A percentile compares a stretch with the other conserved stretches of the same genome.
Conservation (phyloP, 2,113 vertebrate species). For the Thunnus maccoyii region DNA sequence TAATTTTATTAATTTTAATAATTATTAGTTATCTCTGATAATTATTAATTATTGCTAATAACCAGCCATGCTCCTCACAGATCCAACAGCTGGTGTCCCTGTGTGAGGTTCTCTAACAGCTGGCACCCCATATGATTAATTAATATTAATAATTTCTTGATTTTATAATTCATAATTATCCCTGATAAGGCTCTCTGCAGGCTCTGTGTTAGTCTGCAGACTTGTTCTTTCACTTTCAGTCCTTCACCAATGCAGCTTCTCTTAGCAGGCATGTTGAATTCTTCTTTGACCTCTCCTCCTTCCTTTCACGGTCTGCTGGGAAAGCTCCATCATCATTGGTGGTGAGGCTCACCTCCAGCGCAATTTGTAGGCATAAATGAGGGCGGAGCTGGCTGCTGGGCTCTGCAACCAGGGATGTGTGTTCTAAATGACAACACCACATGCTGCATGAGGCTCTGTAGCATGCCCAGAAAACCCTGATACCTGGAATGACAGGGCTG, state of each 20-base stretch:
- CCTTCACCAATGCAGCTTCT: neutral
- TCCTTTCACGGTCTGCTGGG: conserved; percentile 10
- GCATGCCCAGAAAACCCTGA: conserved; percentile 37
- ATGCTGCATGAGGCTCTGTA: neutral
- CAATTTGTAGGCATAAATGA: conserved; percentile 5
- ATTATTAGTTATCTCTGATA: too few species aligned
- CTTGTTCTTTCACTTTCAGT: conserved; percentile 34
- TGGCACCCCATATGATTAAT: too few species aligned
- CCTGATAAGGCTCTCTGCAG: neutral
- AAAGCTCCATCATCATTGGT: neutral
- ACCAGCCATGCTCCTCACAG: too few species aligned
- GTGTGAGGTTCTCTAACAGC: too few species aligned
- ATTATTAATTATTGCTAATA: too few species aligned
- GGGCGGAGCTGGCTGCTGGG: neutral
- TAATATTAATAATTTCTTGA: too few species aligned
- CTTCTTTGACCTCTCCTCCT: conserved; percentile 1
- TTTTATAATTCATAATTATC: too few species aligned
- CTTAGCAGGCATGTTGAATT: neutral
- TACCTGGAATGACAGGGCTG: conserved; percentile 3
- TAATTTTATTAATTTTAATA: too few species aligned
- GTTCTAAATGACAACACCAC: conserved; percentile 9
- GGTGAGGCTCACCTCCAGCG: conserved; percentile 22
- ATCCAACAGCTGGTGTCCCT: too few species aligned
- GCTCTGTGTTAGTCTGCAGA: conserved; percentile 27
- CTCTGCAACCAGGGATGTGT: neutral